phyloP scores from a whole-genome alignment of 2,888 invertebrate genomes.

The Dynastes hyllus region DNA sequence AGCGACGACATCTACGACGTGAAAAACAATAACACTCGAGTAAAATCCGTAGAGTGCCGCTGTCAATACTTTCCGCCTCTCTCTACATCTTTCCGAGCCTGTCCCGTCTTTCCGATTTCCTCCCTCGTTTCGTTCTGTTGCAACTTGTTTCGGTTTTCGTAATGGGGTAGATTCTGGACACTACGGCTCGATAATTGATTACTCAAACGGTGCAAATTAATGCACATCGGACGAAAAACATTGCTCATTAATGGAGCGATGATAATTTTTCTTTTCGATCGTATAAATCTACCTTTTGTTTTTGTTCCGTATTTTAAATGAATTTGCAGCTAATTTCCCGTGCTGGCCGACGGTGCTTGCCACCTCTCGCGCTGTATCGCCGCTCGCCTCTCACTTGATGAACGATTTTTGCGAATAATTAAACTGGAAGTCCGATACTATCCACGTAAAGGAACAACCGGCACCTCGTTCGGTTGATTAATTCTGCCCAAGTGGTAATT shows the following conservation, averaged over 20 bases:
- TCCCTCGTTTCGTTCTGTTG: not conserved
- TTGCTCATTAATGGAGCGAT: slow-evolving; percentile 29
- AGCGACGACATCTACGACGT: slow-evolving; percentile 19
- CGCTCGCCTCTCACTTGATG: slow-evolving; percentile 21
- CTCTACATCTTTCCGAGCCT: slow-evolving; percentile 1
- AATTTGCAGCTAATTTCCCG: slow-evolving; percentile 28
- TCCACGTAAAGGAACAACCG: slow-evolving; percentile 19
- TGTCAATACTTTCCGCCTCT: slow-evolving; percentile 23
- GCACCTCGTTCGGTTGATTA: slow-evolving; percentile 29
- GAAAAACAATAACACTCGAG: slow-evolving; percentile 38
- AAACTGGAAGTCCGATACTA: slow-evolving; percentile 37
- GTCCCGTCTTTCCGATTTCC: not conserved
- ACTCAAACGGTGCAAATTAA: slow-evolving; percentile 20
- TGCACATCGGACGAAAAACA: slow-evolving; percentile 15
- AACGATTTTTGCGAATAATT: slow-evolving; percentile 46
- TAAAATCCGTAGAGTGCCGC: slow-evolving; percentile 30
- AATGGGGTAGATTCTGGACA: not conserved
- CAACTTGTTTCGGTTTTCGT: slow-evolving; percentile 16
- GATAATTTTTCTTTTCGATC: slow-evolving; percentile 23
- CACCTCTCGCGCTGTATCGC: not conserved
- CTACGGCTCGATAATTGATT: slow-evolving; percentile 27
- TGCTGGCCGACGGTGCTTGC: not conserved
- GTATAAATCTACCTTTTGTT: not conserved
- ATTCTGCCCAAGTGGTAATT: slow-evolving; percentile 32
- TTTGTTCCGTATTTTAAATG: slow-evolving; percentile 1